A percentile compares a stretch with the other conserved stretches of the same genome.
These are phyloP conservation scores for Luscinia megarhynchos DNA, from an alignment of 2,797 vertebrate genomes.

Conservation along the genomic window DNA sequence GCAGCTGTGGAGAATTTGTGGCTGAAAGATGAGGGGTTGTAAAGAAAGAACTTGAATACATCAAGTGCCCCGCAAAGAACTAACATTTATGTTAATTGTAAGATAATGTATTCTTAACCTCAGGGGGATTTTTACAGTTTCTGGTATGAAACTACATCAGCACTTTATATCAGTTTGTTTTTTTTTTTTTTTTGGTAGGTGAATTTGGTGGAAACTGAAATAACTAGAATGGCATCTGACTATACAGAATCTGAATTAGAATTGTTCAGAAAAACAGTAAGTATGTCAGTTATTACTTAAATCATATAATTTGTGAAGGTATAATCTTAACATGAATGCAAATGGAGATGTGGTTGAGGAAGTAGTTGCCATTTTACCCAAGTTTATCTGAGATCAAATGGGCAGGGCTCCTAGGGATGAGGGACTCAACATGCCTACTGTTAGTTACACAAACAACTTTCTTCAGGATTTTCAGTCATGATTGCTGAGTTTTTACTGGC, in stretches of 20 bases:
- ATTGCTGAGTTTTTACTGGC: background rate
- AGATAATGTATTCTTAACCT: background rate
- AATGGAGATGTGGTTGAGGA: background rate
- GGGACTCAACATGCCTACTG: background rate
- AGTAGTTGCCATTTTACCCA: background rate
- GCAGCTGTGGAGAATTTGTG: background rate
- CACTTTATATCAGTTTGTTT: background rate
- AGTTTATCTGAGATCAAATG: background rate
- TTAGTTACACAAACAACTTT: background rate
- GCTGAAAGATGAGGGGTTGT: background rate
- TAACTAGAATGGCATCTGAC: constrained; percentile 93
- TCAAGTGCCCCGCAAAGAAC: background rate
- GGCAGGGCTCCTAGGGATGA: background rate
- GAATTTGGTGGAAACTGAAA: constrained; percentile 88
- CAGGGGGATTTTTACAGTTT: background rate
- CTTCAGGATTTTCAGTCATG: background rate
- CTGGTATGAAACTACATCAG: background rate
- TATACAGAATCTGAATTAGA: constrained; percentile 93
- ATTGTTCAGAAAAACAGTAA: constrained; percentile 92
- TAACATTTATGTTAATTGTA: background rate
- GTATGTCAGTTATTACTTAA: constrained; percentile 4
- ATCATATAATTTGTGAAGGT: background rate
- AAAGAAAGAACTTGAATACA: background rate
- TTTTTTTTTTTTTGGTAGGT: constrained; percentile 80
- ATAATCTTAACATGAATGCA: background rate